A percentile compares a stretch with the other conserved stretches of the same genome.
phyloP scores from a whole-genome alignment of 2,888 invertebrate species.

The Ornithoptera priamus region DNA sequence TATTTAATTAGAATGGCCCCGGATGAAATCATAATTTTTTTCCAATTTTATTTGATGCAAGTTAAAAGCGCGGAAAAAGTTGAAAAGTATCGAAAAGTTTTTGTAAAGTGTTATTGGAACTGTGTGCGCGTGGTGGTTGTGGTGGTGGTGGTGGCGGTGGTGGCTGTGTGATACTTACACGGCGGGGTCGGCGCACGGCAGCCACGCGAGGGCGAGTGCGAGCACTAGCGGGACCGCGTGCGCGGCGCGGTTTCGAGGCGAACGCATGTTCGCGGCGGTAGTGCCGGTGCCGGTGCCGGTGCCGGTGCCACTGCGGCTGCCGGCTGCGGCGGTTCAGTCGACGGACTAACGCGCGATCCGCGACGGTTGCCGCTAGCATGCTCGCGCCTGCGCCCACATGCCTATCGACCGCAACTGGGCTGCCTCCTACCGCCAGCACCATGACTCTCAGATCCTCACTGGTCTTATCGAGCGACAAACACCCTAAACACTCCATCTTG shows the following conservation, averaged over 20 bases:
- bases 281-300: slow-evolving; percentile 49
- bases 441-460: slow-evolving; percentile 56
- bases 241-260: slow-evolving; percentile 65
- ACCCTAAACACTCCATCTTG: slow-evolving; percentile 52
- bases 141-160: slow-evolving; percentile 5
- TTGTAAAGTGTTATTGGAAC: neutral
- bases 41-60: too few relatives aligned
- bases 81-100: neutral
- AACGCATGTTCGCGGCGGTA: slow-evolving; percentile 58
- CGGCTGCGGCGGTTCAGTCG: slow-evolving; percentile 68
- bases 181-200: slow-evolving; percentile 63
- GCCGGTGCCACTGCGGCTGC: slow-evolving; percentile 50
- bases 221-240: slow-evolving; percentile 65
- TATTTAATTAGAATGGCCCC: too few relatives aligned
- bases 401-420: slow-evolving; percentile 66
- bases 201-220: slow-evolving; percentile 62
- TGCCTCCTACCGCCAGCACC: slow-evolving; percentile 51
- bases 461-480: slow-evolving; percentile 62
- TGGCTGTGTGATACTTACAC: slow-evolving; percentile 58
- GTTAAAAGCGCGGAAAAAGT: too few relatives aligned
- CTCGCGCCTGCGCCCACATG: slow-evolving; percentile 61
- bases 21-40: too few relatives aligned
- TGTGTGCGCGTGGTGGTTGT: neutral
- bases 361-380: slow-evolving; percentile 34
- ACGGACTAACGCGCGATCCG: slow-evolving; percentile 58